These are phyloP conservation scores for Slavum lentiscoides DNA, from an alignment of 2,888 invertebrate species.

Conservation along the genomic window DNA sequence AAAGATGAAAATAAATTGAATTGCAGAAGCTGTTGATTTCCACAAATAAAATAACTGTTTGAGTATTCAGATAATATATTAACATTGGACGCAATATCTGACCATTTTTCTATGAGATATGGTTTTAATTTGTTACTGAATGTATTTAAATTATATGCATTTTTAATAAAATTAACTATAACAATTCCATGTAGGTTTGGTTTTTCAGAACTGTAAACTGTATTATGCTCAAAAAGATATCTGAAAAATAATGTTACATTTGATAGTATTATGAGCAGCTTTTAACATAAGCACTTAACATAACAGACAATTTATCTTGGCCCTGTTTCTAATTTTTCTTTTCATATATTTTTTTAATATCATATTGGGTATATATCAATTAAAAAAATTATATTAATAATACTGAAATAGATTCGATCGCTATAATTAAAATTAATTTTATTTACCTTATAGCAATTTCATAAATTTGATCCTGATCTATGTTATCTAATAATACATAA, in stretches of 20 bases:
- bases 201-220: conserved; percentile 1
- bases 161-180: background rate
- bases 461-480: background rate
- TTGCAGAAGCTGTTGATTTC: conserved; percentile 7
- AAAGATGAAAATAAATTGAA: background rate
- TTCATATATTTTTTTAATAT: no score
- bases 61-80: conserved; percentile 11
- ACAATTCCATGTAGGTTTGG: background rate
- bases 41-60: background rate
- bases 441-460: conserved; percentile 25
- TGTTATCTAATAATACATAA: background rate
- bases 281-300: no score
- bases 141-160: background rate
- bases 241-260: conserved; percentile 2
- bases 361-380: no score
- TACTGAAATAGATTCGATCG: no score
- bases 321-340: no score
- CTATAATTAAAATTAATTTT: no score
- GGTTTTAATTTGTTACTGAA: conserved; percentile 14
- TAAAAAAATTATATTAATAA: no score
- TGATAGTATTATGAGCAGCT: no score
- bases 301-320: no score
- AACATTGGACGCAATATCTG: background rate
- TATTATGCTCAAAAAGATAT: conserved; percentile 11
- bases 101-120: conserved; percentile 2